Base-by-base conservation (phyloP, 2,888 invertebrate species). In the Omphaloscelis lunosa region DNA sequence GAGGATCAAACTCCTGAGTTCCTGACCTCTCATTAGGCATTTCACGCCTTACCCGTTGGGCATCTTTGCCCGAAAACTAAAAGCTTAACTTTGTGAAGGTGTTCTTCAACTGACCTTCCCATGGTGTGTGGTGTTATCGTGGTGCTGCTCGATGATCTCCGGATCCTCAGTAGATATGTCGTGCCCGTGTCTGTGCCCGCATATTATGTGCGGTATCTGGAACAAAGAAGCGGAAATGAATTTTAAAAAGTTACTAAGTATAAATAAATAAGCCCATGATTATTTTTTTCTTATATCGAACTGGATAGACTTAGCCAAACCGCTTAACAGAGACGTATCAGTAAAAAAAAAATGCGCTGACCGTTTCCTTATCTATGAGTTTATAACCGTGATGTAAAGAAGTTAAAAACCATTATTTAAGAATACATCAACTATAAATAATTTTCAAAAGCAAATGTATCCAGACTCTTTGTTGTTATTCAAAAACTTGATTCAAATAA, bases 161-260 rank as follows among this genome's bases (percentile, higher is more conserved):
- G 96, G 96, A 2, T 94, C 94, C 77, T 96, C 96, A 0, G 96
- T 96, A 0, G 96, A 96, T 48, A 95, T 89, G 79, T 96, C 96
- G 77, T 96, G 96, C 0, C 96, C 96, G 72, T 96, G 96, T 61
- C 96, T 88, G 80, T 96, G 96, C 0, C 93, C 91, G 45, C 89
- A 89, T 61, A 89, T 84, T 70, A 84, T 89, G 34, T 91, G 91
- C 61, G 92, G 89, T 87, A 96, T 90, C 96, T 96, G 93, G 0
- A 95, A 93, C 91, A 93, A 94, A 45, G 11, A 72, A 15, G 81
- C 1, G 27, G 20, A 20, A 61, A 34, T 20, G 12, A 56, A n/a
- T 51, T 3, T 11, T 23, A 8, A 23, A 51, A 23, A 23, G 17
- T 20, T 8, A 0, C 20, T 20, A 20, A 23, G 20, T 20, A 51